Percentiles rank a stretch among this genome's conserved stretches.
Evolutionary conservation across 1,140 invertebrate genomes (phyloP).

Genomic region (Lucilia cuprina): DNA sequence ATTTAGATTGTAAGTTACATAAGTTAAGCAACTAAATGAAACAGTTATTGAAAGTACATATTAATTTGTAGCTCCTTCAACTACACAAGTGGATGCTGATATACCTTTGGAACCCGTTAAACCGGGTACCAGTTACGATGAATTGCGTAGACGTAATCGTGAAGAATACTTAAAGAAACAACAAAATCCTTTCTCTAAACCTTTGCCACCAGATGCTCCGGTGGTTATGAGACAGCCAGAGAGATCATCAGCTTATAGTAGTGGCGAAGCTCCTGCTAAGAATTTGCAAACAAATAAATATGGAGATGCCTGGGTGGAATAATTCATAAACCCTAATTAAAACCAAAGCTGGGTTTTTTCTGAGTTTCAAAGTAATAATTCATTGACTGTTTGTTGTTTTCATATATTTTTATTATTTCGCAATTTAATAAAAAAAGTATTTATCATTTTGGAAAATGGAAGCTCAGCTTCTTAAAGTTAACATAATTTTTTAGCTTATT

Average conservation of each 20-base stretch:
- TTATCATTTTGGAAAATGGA: not conserved
- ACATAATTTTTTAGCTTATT: not conserved
- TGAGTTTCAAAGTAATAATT: not conserved
- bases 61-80: conserved; percentile 32
- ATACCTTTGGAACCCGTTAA: conserved; percentile 53
- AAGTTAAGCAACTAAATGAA: too few relatives aligned
- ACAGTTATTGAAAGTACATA: not conserved
- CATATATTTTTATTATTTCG: not conserved
- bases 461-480: conserved; percentile 13
- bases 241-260: not conserved
- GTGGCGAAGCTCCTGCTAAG: not conserved
- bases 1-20: conserved; percentile 64
- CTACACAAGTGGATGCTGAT: conserved; percentile 48
- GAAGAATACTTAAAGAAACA: conserved; percentile 66
- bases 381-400: not conserved
- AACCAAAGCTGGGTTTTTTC: not conserved
- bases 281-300: conserved; percentile 52
- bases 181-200: conserved; percentile 50
- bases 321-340: conserved; percentile 41
- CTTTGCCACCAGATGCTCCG: conserved; percentile 48
- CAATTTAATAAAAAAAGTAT: not conserved
- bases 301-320: conserved; percentile 56
- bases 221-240: conserved; percentile 40
- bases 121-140: conserved; percentile 66
- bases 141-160: conserved; percentile 67